phyloP scores from a whole-genome alignment of 2,113 vertebrate species.

The Cricetomys ansorgei region DNA sequence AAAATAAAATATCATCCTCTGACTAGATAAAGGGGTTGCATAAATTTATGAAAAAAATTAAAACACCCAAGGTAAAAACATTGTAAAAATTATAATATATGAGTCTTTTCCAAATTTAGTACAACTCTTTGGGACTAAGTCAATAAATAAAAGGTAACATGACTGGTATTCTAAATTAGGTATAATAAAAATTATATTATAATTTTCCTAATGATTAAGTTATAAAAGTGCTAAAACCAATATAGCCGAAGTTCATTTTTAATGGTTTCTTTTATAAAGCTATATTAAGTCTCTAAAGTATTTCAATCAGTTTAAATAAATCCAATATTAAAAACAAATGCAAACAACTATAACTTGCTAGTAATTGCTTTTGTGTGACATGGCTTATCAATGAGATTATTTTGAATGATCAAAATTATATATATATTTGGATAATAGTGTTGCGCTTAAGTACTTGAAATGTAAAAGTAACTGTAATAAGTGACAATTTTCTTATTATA shows the following conservation, averaged over 20 bases:
- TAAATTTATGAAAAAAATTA: background rate
- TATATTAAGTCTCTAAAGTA: background rate
- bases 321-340: background rate
- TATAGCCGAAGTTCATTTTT: background rate
- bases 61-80: background rate
- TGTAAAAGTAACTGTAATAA: background rate
- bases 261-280: conserved; percentile 3
- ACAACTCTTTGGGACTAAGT: background rate
- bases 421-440: conserved; percentile 9
- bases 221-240: background rate
- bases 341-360: background rate
- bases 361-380: conserved; percentile 14
- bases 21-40: background rate
- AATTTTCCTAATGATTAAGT: background rate
- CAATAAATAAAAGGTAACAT: background rate
- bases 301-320: background rate
- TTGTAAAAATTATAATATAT: background rate
- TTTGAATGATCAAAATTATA: background rate
- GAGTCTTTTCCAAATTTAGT: background rate
- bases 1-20: background rate
- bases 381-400: background rate
- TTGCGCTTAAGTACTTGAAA: background rate
- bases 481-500: background rate
- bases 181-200: background rate
- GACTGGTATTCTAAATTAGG: background rate